These are phyloP conservation scores for Mimachlamys varia DNA, from an alignment of 2,888 invertebrate genomes.

Conservation along the genomic window DNA sequence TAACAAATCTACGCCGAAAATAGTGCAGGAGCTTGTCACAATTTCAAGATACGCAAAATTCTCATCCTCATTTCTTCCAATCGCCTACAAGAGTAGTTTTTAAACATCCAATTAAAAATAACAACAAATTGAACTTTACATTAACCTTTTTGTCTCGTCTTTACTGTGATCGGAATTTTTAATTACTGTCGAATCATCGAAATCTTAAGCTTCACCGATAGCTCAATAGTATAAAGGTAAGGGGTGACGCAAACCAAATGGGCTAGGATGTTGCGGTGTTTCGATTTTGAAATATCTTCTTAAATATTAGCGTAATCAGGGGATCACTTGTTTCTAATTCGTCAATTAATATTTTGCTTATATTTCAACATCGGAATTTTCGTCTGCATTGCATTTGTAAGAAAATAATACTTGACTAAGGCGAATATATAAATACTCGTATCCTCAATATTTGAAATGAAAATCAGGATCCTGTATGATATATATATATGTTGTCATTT, in stretches of 20 bases:
- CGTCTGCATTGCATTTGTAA: too few species aligned
- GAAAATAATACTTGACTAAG: too few species aligned
- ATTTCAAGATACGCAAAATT: constrained; percentile 27
- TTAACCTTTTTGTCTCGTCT: constrained; percentile 15
- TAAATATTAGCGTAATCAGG: background rate
- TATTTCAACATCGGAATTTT: too few species aligned
- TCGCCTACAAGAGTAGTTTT: background rate
- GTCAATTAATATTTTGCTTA: background rate
- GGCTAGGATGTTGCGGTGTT: background rate
- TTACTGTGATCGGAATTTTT: background rate
- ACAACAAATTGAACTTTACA: background rate
- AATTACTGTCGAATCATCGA: background rate
- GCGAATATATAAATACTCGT: too few species aligned
- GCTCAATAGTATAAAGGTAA: too few species aligned
- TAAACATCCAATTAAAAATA: background rate
- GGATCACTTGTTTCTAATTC: background rate
- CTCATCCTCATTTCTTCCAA: background rate
- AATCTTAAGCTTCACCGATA: too few species aligned
- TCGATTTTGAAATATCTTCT: background rate
- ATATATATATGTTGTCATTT: too few species aligned
- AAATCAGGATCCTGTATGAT: too few species aligned
- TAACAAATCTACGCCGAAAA: background rate
- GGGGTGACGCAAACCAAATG: background rate
- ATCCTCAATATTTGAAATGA: too few species aligned
- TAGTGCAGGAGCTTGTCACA: constrained; percentile 12